A percentile compares a stretch with the other conserved stretches of the same genome.
These are phyloP conservation scores for Hippocampus comes DNA, from an alignment of 2,113 vertebrate species.

Conservation along the genomic window DNA sequence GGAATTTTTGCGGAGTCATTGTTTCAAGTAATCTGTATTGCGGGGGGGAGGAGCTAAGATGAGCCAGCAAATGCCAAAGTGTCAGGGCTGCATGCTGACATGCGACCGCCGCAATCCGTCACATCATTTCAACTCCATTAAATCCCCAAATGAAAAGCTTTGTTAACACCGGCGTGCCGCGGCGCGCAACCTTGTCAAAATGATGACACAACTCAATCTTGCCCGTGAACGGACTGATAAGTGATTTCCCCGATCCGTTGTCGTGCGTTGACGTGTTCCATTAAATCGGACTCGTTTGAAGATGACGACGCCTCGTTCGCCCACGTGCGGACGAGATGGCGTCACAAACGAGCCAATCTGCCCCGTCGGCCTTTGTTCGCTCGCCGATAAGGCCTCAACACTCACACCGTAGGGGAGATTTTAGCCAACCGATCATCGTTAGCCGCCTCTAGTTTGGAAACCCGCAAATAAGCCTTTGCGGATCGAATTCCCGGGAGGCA, in stretches of 20 bases:
- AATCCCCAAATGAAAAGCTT: slow-evolving; percentile 3
- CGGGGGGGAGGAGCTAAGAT: neutral
- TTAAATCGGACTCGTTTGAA: neutral
- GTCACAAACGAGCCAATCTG: neutral
- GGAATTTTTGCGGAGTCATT: too few relatives aligned
- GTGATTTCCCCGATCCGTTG: neutral
- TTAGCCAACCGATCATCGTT: neutral
- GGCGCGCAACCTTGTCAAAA: neutral
- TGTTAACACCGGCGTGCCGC: neutral
- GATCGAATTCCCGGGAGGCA: slow-evolving; percentile 19
- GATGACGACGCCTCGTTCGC: neutral
- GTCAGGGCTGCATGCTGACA: too few relatives aligned
- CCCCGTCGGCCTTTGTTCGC: neutral
- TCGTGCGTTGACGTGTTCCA: neutral
- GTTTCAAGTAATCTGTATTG: too few relatives aligned
- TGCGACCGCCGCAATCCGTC: neutral
- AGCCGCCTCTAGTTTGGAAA: slow-evolving; percentile 19
- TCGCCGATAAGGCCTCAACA: neutral
- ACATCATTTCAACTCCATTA: slow-evolving; percentile 5
- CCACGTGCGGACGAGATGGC: neutral
- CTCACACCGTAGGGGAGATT: neutral
- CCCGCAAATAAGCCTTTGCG: slow-evolving; percentile 1
- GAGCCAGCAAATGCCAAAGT: neutral
- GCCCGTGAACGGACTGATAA: neutral
- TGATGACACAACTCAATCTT: slow-evolving; percentile 3